phyloP scores from a whole-genome alignment of 2,888 invertebrate species.

The Rhimphoctona megacephalus region DNA sequence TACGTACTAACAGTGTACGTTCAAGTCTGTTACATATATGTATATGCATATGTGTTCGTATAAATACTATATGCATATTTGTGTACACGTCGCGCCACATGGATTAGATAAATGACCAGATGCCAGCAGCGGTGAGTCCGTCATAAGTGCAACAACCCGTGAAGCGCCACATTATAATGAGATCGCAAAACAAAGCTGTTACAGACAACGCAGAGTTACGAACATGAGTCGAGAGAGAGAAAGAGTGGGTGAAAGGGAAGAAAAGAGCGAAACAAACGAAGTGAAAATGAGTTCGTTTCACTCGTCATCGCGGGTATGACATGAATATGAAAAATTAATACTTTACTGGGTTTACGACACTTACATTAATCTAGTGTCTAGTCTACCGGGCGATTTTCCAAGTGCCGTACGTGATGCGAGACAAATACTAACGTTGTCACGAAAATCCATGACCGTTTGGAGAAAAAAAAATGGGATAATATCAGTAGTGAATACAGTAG shows the following conservation, averaged over 20 bases:
- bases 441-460: slow-evolving; percentile 18
- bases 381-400: slow-evolving; percentile 25
- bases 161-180: slow-evolving; percentile 78
- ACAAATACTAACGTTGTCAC: neutral
- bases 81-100: slow-evolving; percentile 72
- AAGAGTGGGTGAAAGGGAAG: slow-evolving; percentile 48
- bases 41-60: slow-evolving; percentile 11
- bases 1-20: slow-evolving; percentile 58
- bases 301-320: slow-evolving; percentile 56
- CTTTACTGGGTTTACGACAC: slow-evolving; percentile 22
- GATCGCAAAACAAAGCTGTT: slow-evolving; percentile 75
- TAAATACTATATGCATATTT: slow-evolving; percentile 47
- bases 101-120: slow-evolving; percentile 77
- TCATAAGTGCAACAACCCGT: slow-evolving; percentile 78
- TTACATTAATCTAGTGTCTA: slow-evolving; percentile 22
- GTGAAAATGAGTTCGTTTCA: slow-evolving; percentile 44
- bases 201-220: slow-evolving; percentile 57
- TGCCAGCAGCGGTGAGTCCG: slow-evolving; percentile 73
- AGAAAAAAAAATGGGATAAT: slow-evolving; percentile 28
- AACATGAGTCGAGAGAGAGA: slow-evolving; percentile 43
- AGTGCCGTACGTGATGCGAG: neutral
- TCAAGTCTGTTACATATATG: slow-evolving; percentile 11
- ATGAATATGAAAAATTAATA: slow-evolving; percentile 66
- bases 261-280: slow-evolving; percentile 21
- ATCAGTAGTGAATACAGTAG: neutral